Percentiles rank a stretch among this genome's conserved stretches.
Evolutionary conservation across 2,113 vertebrate species (phyloP).

Genomic region (Mellivora capensis): DNA sequence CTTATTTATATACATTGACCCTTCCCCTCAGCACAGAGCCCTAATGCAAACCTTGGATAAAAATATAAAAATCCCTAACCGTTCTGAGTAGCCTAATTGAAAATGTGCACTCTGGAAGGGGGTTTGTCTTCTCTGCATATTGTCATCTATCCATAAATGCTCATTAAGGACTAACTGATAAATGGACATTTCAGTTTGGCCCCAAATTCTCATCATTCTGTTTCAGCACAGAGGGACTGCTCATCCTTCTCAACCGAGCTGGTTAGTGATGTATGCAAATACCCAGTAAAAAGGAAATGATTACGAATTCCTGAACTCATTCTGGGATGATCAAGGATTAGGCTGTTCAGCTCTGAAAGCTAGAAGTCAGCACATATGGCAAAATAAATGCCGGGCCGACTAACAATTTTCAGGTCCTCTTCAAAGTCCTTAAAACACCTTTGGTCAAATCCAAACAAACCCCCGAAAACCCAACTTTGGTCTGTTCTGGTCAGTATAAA

Average conservation of each 20-base stretch:
- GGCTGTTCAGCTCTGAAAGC: neutral
- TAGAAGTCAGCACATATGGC: constrained; percentile 10
- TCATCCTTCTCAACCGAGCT: neutral
- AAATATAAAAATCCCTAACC: neutral
- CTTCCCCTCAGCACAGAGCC: neutral
- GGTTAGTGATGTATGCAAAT: neutral
- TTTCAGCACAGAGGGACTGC: neutral
- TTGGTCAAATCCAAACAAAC: neutral
- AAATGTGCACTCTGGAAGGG: neutral
- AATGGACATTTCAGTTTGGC: neutral
- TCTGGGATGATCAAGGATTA: constrained; percentile 34
- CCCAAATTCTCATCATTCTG: neutral
- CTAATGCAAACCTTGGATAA: neutral
- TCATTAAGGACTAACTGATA: neutral
- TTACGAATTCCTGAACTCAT: neutral
- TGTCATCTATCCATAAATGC: neutral
- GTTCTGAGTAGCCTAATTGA: neutral
- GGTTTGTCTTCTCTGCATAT: neutral
- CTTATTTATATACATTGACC: neutral
- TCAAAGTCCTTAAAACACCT: neutral
- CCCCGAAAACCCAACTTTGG: neutral
- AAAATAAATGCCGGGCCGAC: neutral
- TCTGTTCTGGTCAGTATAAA: neutral
- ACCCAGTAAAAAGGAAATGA: neutral
- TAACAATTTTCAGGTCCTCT: neutral